Percentiles rank a stretch among this genome's conserved stretches.
Evolutionary conservation across 2,797 vertebrate species (phyloP).

Genomic region (Enteromius anoplus): DNA sequence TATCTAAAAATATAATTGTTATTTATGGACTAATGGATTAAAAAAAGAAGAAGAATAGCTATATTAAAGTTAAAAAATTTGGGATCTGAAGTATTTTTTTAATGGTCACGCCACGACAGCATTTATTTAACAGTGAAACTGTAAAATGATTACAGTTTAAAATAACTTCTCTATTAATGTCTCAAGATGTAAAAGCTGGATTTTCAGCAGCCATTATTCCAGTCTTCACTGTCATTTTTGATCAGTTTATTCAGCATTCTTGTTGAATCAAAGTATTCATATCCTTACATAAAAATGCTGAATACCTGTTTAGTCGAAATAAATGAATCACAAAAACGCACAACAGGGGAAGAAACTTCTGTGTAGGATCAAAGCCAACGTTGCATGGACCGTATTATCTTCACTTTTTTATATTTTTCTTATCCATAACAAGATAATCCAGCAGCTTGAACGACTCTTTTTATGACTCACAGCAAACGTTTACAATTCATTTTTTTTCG

Average conservation of each 20-base stretch:
- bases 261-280: not conserved
- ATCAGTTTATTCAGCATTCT: not conserved
- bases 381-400: not conserved
- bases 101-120: not conserved
- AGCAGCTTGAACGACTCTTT: not conserved
- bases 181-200: not conserved
- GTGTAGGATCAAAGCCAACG: not conserved
- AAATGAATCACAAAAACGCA: not conserved
- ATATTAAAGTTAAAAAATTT: not conserved
- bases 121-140: not conserved
- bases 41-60: not conserved
- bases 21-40: not conserved
- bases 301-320: slow-evolving; percentile 13
- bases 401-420: not conserved
- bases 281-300: not conserved
- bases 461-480: slow-evolving; percentile 12
- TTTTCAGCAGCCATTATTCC: not conserved
- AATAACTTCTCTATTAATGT: not conserved
- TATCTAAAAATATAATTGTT: not conserved
- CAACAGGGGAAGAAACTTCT: not conserved
- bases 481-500: slow-evolving; percentile 10
- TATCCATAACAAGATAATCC: not conserved
- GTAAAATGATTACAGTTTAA: not conserved
- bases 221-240: not conserved
- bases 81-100: not conserved